These are phyloP conservation scores for Machimus rusticus DNA, from an alignment of 2,888 invertebrate species.

Conservation along the genomic window DNA sequence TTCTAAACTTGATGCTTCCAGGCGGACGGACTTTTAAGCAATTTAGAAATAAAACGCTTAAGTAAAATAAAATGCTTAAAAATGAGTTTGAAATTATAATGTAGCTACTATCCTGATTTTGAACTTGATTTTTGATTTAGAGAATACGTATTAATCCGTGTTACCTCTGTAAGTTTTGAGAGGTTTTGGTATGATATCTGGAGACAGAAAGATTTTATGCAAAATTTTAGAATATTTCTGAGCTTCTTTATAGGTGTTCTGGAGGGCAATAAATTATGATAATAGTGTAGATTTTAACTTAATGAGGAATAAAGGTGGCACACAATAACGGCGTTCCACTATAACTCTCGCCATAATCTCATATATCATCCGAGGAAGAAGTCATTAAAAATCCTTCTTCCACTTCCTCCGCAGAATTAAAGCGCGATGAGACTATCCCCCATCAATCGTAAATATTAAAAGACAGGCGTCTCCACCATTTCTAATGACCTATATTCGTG, in stretches of 20 bases:
- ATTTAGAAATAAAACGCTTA: too few relatives aligned
- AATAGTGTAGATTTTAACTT: not conserved
- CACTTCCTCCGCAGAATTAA: not conserved
- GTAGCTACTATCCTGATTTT: not conserved
- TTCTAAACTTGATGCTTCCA: too few relatives aligned
- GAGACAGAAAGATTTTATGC: not conserved
- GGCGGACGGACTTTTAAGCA: too few relatives aligned
- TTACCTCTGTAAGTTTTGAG: not conserved
- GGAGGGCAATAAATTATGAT: not conserved
- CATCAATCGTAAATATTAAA: constrained; percentile 39
- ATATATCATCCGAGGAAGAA: not conserved
- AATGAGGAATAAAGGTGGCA: not conserved
- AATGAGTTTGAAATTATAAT: too few relatives aligned
- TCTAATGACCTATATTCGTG: constrained; percentile 40
- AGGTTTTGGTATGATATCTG: not conserved
- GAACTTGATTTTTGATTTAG: not conserved
- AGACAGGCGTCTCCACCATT: constrained; percentile 8
- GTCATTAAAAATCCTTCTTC: not conserved
- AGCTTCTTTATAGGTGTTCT: not conserved
- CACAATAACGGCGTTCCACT: not conserved
- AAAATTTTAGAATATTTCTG: not conserved
- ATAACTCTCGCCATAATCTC: not conserved
- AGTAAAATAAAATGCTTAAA: too few relatives aligned
- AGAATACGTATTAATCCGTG: not conserved
- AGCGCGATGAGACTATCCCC: not conserved